Evolutionary conservation across 2,113 vertebrate species (phyloP), one percentile per base, ranked within the genome.

Genomic region (Hippocampus abdominalis): DNA sequence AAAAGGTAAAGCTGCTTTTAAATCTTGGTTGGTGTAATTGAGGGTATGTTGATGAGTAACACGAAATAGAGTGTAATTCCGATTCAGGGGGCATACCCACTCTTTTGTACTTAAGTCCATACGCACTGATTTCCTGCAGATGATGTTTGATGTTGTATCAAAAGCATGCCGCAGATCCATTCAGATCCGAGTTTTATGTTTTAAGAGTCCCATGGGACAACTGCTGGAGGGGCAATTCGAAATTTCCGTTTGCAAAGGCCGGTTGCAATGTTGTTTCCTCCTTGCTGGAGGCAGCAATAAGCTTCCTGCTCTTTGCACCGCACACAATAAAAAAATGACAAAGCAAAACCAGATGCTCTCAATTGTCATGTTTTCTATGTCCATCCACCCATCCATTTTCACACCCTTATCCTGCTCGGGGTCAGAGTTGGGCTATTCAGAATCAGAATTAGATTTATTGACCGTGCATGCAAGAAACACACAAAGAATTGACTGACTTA

Each of bases 131-230:
- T 63, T 40, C 61, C 36, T 63, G 61, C 20, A 13, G 36, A 36
- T 62, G 36, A n/a, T 40, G 36, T n/a, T 21, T 40, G 59, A 40
- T 62, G n/a, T 56, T 27, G 44, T 53, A 64, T 61, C 36, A 56
- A 63, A 63, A 39, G 61, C 9, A 63, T n/a, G 21, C 36, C n/a
- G 21, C 36, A 9, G 36, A 40, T 42, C 20, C 11, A 40, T 63
- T 63, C 61, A 40, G 61, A 63, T 63, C 20, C 4, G 32, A 39
- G 20, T n/a, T 42, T 60, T 63, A 40, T 12, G 20, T 42, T 40
- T 63, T 40, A 12, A 63, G 61, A 63, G 36, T 63, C 36, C 61
- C 61, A 42, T n/a, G 39, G n/a, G 61, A 63, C 39, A 63, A 42
- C 61, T 23, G 36, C 61, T 40, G 36, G 32, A 63, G 61, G 20